phyloP scores from a whole-genome alignment of 2,113 vertebrate species.

The Cavia porcellus region DNA sequence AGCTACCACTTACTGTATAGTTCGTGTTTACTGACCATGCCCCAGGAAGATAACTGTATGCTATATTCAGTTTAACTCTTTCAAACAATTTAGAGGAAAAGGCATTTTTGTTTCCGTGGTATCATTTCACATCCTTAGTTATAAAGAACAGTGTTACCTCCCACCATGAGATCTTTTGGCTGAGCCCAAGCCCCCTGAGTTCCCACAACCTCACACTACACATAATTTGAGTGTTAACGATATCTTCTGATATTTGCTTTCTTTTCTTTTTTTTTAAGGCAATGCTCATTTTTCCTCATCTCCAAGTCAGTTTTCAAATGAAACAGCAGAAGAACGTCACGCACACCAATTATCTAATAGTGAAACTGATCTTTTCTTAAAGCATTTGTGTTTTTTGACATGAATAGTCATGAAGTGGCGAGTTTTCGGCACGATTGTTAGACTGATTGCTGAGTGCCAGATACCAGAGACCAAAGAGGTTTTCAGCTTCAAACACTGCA shows the following conservation, averaged over 20 bases:
- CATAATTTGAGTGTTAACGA: neutral
- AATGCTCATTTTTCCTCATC: conserved; percentile 8
- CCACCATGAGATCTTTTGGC: neutral
- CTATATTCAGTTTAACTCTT: neutral
- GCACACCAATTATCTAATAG: conserved; percentile 58
- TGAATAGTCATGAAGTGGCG: conserved; percentile 47
- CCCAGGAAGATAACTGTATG: neutral
- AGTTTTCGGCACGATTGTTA: conserved; percentile 39
- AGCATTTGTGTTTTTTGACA: conserved; percentile 50
- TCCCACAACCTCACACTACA: neutral
- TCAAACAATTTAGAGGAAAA: neutral
- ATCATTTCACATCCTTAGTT: neutral
- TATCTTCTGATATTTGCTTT: conserved; percentile 12
- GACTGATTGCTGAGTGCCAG: conserved; percentile 46
- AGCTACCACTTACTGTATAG: too few relatives aligned
- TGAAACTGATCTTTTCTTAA: conserved; percentile 42
- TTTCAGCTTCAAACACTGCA: conserved; percentile 10
- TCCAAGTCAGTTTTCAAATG: conserved; percentile 66
- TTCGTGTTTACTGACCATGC: neutral
- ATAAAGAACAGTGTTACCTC: neutral
- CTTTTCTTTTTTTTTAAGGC: neutral
- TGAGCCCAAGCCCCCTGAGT: neutral
- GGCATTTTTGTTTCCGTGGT: neutral
- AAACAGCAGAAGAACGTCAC: neutral
- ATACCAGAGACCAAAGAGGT: conserved; percentile 19